Evolutionary conservation across 2,113 vertebrate species (phyloP).

Genomic region (Barbus barbus): DNA sequence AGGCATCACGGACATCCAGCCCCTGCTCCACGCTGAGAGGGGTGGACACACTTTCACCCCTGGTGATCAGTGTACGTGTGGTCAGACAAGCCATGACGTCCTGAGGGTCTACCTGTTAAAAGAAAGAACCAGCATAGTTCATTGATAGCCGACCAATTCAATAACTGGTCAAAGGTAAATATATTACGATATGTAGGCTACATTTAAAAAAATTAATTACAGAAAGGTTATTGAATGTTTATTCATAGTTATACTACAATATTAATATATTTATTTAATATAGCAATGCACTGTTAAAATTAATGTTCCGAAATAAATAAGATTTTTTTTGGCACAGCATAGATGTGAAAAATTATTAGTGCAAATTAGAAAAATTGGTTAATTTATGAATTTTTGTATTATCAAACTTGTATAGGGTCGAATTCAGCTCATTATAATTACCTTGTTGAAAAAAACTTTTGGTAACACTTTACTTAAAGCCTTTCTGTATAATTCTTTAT

Average conservation of each 20-base stretch:
- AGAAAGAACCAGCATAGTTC: constrained; percentile 17
- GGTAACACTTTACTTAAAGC: too few relatives aligned
- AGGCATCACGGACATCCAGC: constrained; percentile 91
- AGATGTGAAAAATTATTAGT: too few relatives aligned
- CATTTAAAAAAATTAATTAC: neutral
- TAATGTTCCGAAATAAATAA: too few relatives aligned
- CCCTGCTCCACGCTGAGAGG: constrained; percentile 95
- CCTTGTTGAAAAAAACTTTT: too few relatives aligned
- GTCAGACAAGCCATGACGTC: constrained; percentile 95
- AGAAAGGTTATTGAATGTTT: neutral
- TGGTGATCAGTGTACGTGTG: constrained; percentile 93
- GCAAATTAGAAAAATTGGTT: fast-evolving
- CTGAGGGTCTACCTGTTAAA: constrained; percentile 89
- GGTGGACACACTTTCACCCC: constrained; percentile 94
- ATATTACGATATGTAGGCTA: neutral
- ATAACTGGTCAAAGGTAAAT: neutral
- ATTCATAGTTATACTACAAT: neutral
- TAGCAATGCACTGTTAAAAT: too few relatives aligned
- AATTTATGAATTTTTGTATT: too few relatives aligned
- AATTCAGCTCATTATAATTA: too few relatives aligned
- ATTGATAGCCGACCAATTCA: neutral
- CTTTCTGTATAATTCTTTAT: too few relatives aligned
- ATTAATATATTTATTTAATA: too few relatives aligned
- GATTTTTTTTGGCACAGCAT: too few relatives aligned
- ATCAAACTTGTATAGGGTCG: too few relatives aligned